Evolutionary conservation across 2,888 invertebrate species (phyloP), one percentile per base, ranked within the genome.

Genomic region (Aradus depressus): DNA sequence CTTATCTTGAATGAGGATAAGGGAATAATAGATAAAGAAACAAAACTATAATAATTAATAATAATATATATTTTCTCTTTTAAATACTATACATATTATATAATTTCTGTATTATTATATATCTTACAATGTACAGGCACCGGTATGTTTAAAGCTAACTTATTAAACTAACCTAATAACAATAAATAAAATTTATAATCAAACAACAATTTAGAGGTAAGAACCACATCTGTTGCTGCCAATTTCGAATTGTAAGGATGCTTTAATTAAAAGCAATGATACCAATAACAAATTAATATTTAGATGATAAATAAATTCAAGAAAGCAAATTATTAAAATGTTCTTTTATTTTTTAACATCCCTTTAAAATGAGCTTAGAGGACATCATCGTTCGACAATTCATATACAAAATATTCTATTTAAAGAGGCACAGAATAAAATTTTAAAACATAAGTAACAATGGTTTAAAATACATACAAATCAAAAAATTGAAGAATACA

Each of bases 91-190:
- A n/a, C n/a, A n/a, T n/a, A n/a, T n/a, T n/a, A n/a, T n/a, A n/a
- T n/a, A n/a, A 34, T 34, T 5, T 34, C 4, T 4, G n/a, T 34
- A 34, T 34, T 4, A 14, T 6, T 16, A n/a, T 34, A 35, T 35
- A 35, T 35, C 35, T 35, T 35, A 35, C 32, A 35, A 28, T 35
- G 35, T 31, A 47, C 38, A 47, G 47, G 47, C 47, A 47, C 47
- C 37, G 22, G 37, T 47, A 47, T 47, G 37, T 28, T 47, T 47
- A 47, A 47, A 47, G 47, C 47, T 47, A 47, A 37, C 18, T 37
- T 37, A 26, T 26, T 35, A n/a, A n/a, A n/a, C n/a, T 35, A 35
- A 31, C 16, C 32, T 47, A 35, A 16, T 22, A 47, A 16, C 37
- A 35, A 35, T 35, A 35, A 38, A 47, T 34, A 47, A 44, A 31